A percentile compares a stretch with the other conserved stretches of the same genome.
Evolutionary conservation across 53 echinoderm and acorn worm genomes (phyloP).

Genomic region (Echinometra lucunter): DNA sequence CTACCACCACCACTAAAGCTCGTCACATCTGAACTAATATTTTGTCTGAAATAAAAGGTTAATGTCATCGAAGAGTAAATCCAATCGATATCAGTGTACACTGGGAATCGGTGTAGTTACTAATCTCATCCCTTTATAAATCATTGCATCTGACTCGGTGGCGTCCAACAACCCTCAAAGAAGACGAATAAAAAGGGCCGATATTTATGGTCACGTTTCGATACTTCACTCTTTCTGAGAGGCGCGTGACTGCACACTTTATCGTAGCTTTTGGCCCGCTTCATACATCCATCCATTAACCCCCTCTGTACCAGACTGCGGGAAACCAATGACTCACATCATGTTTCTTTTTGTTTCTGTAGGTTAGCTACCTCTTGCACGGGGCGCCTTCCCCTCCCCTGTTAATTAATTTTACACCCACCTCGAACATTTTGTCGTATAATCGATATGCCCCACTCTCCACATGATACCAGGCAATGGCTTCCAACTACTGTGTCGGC

Average conservation of each 20-base stretch:
- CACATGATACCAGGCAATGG: too few species aligned
- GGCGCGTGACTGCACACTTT: constrained; percentile 10
- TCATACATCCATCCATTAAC: background rate
- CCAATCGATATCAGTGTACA: background rate
- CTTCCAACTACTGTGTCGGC: too few species aligned
- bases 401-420: too few species aligned
- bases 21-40: background rate
- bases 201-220: constrained; percentile 43
- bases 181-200: background rate
- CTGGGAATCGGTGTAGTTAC: background rate
- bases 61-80: background rate
- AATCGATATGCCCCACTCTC: too few species aligned
- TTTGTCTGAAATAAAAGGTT: background rate
- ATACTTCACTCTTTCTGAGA: constrained; percentile 3
- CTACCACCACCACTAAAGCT: too few species aligned
- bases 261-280: background rate
- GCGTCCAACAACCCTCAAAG: background rate
- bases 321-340: background rate
- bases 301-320: background rate
- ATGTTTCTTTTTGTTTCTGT: too few species aligned
- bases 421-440: too few species aligned
- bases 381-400: too few species aligned
- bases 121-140: background rate
- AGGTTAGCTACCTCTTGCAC: background rate
- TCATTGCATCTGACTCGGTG: background rate